Evolutionary conservation across 1,140 invertebrate species (phyloP).

Genomic region (Plutomurus gul): DNA sequence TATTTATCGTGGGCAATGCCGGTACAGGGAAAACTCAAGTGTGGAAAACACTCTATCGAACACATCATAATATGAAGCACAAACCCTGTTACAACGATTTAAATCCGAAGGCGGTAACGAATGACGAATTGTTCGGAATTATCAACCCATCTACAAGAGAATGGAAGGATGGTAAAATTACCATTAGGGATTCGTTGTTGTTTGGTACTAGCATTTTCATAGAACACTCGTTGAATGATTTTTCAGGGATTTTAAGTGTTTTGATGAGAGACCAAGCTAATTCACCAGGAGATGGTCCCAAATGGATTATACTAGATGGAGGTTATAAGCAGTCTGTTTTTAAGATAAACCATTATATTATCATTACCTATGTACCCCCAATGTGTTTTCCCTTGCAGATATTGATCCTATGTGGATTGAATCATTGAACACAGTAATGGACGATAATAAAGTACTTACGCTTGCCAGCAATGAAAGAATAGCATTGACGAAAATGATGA

Average conservation of each 20-base stretch:
- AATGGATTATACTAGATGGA: constrained; percentile 95
- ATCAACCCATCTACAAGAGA: constrained; percentile 82
- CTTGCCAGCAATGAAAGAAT: constrained; percentile 96
- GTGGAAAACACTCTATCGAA: no score
- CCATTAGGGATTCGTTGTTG: neutral
- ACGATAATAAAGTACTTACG: constrained; percentile 90
- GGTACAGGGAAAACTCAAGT: constrained; percentile 55
- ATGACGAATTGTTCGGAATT: constrained; percentile 86
- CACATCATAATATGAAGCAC: no score
- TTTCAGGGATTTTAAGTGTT: constrained; percentile 82
- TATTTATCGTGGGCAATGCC: constrained; percentile 86
- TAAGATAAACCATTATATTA: no score
- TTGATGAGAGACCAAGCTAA: constrained; percentile 97
- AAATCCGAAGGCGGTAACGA: constrained; percentile 86
- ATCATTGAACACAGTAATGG: constrained; percentile 72
- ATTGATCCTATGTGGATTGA: constrained; percentile 75
- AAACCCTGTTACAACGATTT: no score
- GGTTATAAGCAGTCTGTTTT: no score
- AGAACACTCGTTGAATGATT: no score
- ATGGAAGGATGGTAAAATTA: constrained; percentile 82
- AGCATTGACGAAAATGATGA: constrained; percentile 87
- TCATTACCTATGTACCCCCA: no score
- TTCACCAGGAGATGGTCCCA: constrained; percentile 81
- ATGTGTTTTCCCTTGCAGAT: no score
- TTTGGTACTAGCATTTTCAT: neutral